Evolutionary conservation across 1,140 invertebrate species (phyloP).

Genomic region (Papilio dardanus): DNA sequence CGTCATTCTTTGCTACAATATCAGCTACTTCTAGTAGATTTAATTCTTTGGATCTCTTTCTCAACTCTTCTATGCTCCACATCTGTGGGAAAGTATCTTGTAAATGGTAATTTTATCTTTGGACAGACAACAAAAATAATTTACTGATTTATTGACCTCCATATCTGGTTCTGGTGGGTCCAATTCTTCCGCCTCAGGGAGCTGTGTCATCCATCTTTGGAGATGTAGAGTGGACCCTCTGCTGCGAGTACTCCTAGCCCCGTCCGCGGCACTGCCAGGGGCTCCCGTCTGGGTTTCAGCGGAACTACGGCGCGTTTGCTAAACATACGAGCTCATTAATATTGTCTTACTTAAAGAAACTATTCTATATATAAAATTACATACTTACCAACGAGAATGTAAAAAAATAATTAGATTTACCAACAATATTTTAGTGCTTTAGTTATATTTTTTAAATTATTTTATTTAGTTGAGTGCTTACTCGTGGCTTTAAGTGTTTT

Average conservation of each 20-base stretch:
- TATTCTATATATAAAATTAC: not conserved
- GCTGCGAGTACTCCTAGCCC: conserved; percentile 71
- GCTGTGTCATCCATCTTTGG: conserved; percentile 87
- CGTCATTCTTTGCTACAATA: conserved; percentile 57
- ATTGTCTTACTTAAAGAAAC: not conserved
- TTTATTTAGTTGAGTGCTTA: no score
- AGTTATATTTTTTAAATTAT: not conserved
- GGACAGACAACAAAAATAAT: not conserved
- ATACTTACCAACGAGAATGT: conserved; percentile 31
- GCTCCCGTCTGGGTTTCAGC: conserved; percentile 72
- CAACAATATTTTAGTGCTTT: not conserved
- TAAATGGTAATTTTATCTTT: not conserved
- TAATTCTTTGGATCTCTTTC: conserved; percentile 86
- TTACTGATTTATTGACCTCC: conserved; percentile 60
- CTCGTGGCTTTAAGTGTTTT: not conserved
- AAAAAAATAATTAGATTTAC: not conserved
- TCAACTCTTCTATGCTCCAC: conserved; percentile 88
- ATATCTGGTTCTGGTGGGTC: conserved; percentile 75
- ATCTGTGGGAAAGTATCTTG: conserved; percentile 55
- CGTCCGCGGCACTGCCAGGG: conserved; percentile 70
- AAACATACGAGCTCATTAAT: conserved; percentile 1
- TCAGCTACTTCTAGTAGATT: conserved; percentile 82
- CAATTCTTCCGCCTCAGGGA: conserved; percentile 80
- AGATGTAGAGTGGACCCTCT: conserved; percentile 86
- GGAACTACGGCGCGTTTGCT: conserved; percentile 72